Evolutionary conservation across 92 coral and sea anemone genomes (phyloP).

Genomic region (Muricea muricata): DNA sequence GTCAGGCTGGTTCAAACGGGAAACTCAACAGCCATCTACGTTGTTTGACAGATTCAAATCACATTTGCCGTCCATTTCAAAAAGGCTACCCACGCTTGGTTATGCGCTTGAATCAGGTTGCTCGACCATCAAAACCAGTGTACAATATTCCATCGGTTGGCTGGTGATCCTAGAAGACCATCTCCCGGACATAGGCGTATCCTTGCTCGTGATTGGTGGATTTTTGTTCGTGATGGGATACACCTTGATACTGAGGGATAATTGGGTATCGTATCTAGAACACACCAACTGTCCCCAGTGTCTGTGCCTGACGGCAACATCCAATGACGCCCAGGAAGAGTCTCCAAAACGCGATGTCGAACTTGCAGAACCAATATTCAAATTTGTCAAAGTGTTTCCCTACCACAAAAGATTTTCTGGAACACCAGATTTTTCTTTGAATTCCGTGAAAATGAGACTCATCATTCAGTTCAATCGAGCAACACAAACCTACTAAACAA

Average conservation of each 20-base stretch:
- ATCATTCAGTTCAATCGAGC: conserved; percentile 33
- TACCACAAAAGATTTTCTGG: conserved; percentile 8
- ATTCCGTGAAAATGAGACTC: conserved; percentile 34
- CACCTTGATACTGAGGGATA: conserved; percentile 8
- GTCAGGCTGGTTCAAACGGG: background rate
- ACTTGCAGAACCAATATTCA: conserved; percentile 14
- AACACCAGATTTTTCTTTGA: conserved; percentile 28
- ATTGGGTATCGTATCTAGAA: background rate
- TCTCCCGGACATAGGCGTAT: conserved; percentile 22
- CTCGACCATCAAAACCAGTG: background rate
- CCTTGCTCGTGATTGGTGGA: conserved; percentile 16
- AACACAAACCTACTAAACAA: background rate
- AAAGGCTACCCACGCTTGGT: background rate
- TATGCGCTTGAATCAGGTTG: background rate
- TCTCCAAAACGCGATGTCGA: background rate
- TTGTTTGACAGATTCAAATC: background rate
- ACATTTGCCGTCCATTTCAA: background rate
- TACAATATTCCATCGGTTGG: conserved; percentile 16
- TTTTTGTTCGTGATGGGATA: conserved; percentile 15
- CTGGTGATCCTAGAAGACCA: conserved; percentile 5
- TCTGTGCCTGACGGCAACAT: background rate
- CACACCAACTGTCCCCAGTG: background rate
- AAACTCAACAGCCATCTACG: background rate
- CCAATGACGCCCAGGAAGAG: background rate
- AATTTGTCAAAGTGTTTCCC: conserved; percentile 40